A percentile compares a stretch with the other conserved stretches of the same genome.
Evolutionary conservation across 1,140 invertebrate genomes (phyloP).

Genomic region (Drosophila kanapiae): DNA sequence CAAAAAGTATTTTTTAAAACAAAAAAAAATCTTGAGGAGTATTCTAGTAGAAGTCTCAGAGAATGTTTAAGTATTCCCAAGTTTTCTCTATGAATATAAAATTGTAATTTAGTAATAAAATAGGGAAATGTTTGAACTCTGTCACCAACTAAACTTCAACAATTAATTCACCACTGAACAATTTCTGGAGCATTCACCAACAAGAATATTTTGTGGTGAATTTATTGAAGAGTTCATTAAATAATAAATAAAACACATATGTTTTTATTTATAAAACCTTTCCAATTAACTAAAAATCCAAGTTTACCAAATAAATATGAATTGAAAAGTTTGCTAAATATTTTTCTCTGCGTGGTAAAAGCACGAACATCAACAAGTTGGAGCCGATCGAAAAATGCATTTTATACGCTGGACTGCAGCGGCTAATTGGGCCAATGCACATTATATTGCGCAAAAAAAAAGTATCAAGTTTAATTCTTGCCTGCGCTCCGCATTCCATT

Average conservation of each 20-base stretch:
- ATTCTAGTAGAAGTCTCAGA: too few relatives aligned
- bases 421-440: conserved; percentile 73
- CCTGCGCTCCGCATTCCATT: conserved; percentile 35
- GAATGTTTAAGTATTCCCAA: neutral
- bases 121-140: neutral
- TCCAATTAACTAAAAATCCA: neutral
- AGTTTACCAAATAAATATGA: too few relatives aligned
- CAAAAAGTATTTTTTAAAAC: neutral
- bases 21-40: neutral
- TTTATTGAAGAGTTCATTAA: neutral
- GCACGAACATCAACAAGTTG: conserved; percentile 17
- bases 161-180: neutral
- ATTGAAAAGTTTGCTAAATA: neutral
- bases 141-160: too few relatives aligned
- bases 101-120: neutral
- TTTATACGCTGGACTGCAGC: conserved; percentile 50
- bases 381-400: conserved; percentile 37
- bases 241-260: too few relatives aligned
- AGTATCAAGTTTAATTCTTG: conserved; percentile 32
- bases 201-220: neutral
- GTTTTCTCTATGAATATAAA: too few relatives aligned
- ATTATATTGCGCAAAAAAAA: conserved; percentile 17
- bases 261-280: too few relatives aligned
- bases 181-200: neutral
- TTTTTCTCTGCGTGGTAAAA: conserved; percentile 10